Conservation (phyloP, 2,797 vertebrate species). For the Lacerta bilineata region DNA sequence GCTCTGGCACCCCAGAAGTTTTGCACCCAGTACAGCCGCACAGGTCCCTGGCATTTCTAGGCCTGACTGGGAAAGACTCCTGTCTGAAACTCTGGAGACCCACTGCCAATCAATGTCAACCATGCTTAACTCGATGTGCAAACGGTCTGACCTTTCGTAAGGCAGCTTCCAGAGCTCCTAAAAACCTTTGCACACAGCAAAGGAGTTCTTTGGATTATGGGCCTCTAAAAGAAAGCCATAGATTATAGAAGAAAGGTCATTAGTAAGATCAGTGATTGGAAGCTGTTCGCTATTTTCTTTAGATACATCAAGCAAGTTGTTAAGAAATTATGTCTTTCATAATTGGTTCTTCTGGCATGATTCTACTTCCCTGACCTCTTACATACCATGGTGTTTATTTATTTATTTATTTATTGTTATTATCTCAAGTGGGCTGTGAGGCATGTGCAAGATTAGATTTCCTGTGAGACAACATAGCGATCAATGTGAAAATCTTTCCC, state of each 20-base stretch:
- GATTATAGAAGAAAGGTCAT: not conserved
- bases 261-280: not conserved
- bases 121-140: too few relatives aligned
- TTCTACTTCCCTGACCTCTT: not conserved
- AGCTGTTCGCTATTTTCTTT: not conserved
- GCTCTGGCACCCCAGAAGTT: too few relatives aligned
- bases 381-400: not conserved
- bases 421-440: not conserved
- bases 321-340: not conserved
- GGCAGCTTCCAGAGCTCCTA: too few relatives aligned
- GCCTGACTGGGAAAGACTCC: too few relatives aligned
- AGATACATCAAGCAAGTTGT: not conserved
- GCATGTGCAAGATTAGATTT: not conserved
- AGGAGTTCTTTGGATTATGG: not conserved
- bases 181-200: too few relatives aligned
- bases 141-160: too few relatives aligned
- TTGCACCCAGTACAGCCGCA: too few relatives aligned
- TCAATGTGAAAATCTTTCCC: slow-evolving; percentile 26
- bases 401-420: not conserved
- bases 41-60: too few relatives aligned
- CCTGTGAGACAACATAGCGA: not conserved
- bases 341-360: not conserved
- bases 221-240: not conserved
- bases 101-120: too few relatives aligned
- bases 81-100: too few relatives aligned